These are phyloP conservation scores for Cyclophora punctaria DNA, from an alignment of 2,888 invertebrate genomes.

Conservation along the genomic window DNA sequence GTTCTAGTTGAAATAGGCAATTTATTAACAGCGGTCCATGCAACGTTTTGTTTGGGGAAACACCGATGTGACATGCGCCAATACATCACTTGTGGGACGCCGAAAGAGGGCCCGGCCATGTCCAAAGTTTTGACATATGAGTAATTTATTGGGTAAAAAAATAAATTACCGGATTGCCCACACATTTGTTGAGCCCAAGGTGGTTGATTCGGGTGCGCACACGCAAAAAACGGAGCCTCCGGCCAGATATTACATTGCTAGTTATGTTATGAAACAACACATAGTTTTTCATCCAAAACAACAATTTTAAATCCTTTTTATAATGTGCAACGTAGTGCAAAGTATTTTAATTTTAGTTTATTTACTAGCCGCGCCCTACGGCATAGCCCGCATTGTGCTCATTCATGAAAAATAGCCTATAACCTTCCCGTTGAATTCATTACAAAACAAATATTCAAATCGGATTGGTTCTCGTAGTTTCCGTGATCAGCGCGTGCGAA, in stretches of 20 bases:
- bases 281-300: not conserved
- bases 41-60: not conserved
- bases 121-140: constrained; percentile 71
- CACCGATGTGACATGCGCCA: constrained; percentile 29
- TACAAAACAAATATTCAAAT: too few species aligned
- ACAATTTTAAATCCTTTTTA: too few species aligned
- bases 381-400: too few species aligned
- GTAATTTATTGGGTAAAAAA: constrained; percentile 74
- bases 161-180: constrained; percentile 71
- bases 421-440: too few species aligned
- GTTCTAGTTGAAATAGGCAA: constrained; percentile 38
- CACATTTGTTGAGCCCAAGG: constrained; percentile 67
- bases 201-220: constrained; percentile 69
- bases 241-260: constrained; percentile 52
- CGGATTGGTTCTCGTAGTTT: too few species aligned
- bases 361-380: too few species aligned
- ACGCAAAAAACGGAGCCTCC: constrained; percentile 62
- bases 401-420: too few species aligned
- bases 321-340: too few species aligned
- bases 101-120: constrained; percentile 37
- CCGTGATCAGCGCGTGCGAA: too few species aligned
- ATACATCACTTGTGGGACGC: constrained; percentile 63
- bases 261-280: constrained; percentile 33
- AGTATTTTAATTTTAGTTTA: too few species aligned
- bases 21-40: constrained; percentile 45